Evolutionary conservation across 2,888 invertebrate genomes (phyloP).

Genomic region (Orgyia antiqua): DNA sequence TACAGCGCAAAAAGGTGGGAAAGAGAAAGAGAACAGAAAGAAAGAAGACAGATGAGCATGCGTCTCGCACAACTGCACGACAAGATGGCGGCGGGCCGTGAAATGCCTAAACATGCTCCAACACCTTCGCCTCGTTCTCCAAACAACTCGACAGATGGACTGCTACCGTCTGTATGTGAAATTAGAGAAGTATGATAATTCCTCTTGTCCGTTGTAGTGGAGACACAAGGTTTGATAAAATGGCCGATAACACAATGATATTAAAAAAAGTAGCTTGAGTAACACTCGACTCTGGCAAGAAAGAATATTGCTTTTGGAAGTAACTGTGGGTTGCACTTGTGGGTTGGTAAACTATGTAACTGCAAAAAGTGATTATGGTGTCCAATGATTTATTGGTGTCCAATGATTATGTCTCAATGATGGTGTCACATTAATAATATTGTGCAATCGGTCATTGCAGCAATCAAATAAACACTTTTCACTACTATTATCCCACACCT

Average conservation of each 20-base stretch:
- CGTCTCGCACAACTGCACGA: conserved; percentile 84
- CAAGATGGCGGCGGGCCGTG: conserved; percentile 75
- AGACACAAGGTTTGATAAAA: conserved; percentile 13
- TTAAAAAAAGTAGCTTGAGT: too few species aligned
- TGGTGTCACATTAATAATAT: too few species aligned
- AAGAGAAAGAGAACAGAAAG: conserved; percentile 88
- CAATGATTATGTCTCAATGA: too few species aligned
- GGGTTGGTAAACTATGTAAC: too few species aligned
- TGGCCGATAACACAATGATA: conserved; percentile 1
- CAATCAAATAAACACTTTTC: too few species aligned
- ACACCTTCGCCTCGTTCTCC: conserved; percentile 89
- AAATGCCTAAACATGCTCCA: conserved; percentile 72
- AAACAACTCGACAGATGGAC: conserved; percentile 87
- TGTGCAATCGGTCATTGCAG: too few species aligned
- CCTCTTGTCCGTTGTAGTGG: conserved; percentile 36
- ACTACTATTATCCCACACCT: too few species aligned
- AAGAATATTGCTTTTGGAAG: too few species aligned
- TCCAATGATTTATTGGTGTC: too few species aligned
- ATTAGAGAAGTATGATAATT: conserved; percentile 82
- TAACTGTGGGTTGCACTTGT: too few species aligned
- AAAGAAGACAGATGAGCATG: conserved; percentile 87
- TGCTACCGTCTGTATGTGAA: conserved; percentile 88
- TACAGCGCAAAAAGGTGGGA: conserved; percentile 89
- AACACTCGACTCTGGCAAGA: too few species aligned
- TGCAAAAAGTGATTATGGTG: too few species aligned